A percentile compares a stretch with the other conserved stretches of the same genome.
Evolutionary conservation across 1,140 invertebrate genomes (phyloP).

Genomic region (Scaptomyza graminum): DNA sequence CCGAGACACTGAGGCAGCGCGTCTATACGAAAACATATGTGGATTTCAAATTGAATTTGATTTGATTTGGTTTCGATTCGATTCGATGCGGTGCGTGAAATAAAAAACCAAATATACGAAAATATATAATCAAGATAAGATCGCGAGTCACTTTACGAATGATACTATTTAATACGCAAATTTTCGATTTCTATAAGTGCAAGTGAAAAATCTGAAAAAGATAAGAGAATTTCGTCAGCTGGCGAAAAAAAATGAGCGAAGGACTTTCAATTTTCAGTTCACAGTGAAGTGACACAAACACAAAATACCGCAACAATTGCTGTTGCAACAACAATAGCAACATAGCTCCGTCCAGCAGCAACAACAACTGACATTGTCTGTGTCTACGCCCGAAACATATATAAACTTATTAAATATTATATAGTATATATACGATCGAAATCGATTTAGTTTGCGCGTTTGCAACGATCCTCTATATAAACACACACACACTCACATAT

Average conservation of each 20-base stretch:
- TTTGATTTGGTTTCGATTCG: slow-evolving; percentile 12
- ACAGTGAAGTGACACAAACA: slow-evolving; percentile 39
- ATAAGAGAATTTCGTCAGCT: slow-evolving; percentile 36
- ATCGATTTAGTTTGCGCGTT: slow-evolving; percentile 52
- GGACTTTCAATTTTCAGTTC: slow-evolving; percentile 62
- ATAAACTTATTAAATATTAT: slow-evolving; percentile 6
- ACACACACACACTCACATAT: slow-evolving; percentile 16
- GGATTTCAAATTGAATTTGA: slow-evolving; percentile 38
- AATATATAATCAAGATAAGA: background rate
- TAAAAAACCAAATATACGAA: slow-evolving; percentile 4
- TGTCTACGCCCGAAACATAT: slow-evolving; percentile 53
- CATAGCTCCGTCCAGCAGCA: slow-evolving; percentile 48
- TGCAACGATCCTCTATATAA: slow-evolving; percentile 66
- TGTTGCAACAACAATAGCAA: slow-evolving; percentile 18
- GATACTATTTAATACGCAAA: slow-evolving; percentile 17
- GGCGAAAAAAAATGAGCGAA: slow-evolving; percentile 36
- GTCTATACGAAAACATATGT: slow-evolving; percentile 19
- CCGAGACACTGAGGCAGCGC: slow-evolving; percentile 32
- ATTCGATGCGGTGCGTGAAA: slow-evolving; percentile 1
- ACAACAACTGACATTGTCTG: slow-evolving; percentile 65
- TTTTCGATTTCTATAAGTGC: slow-evolving; percentile 24
- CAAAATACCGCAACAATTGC: slow-evolving; percentile 16
- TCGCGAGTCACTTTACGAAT: slow-evolving; percentile 14
- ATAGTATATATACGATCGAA: slow-evolving; percentile 51
- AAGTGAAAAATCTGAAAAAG: slow-evolving; percentile 27